Evolutionary conservation across 1,140 invertebrate species (phyloP), one percentile per base, ranked within the genome.

Genomic region (Radopholus similis): DNA sequence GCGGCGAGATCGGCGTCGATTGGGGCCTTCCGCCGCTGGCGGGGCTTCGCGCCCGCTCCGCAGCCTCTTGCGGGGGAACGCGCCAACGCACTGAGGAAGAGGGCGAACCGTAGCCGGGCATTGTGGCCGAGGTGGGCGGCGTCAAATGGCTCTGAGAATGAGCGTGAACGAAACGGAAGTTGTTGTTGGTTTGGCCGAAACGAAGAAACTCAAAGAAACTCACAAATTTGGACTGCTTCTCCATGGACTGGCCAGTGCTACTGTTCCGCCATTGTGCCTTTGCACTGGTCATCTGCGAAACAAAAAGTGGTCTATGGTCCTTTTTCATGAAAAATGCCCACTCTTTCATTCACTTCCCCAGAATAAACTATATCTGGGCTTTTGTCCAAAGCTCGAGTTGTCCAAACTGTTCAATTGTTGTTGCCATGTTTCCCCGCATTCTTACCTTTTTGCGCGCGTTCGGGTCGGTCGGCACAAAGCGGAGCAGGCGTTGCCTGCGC

Each of bases 391-490:
- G 18, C 18, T 18, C 18, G 38, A n/a, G 1, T 1, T 42, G 38
- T 2, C 38, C 38, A 13, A 11, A 13, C 18, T 42, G 11, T 1
- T 13, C 38, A 42, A 1, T 13, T 13, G 18, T 42, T 42, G 11
- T 11, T 42, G 38, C 1, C 38, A 42, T 13, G 11, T 13, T 2
- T 13, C 11, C 11, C 18, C 26, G 44, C 44, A 18, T n/a, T 30
- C 51, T 44, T 42, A 73, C 72, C 44, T 37, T 57, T 60, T 80
- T 80, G 42, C 75, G 64, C 18, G 53, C 54, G 11, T 64, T 75
- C 30, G 80, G 65, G 64, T 78, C 77, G 18, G 77, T 77, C n/a
- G n/a, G n/a, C 13, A 81, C 77, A 63, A 75, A 82, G 55, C 78
- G 54, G 0, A 81, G 71, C 11, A 81, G 63, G 56, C 78, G 53